Evolutionary conservation across 2,797 vertebrate species (phyloP).

Genomic region (Eulemur mongoz): DNA sequence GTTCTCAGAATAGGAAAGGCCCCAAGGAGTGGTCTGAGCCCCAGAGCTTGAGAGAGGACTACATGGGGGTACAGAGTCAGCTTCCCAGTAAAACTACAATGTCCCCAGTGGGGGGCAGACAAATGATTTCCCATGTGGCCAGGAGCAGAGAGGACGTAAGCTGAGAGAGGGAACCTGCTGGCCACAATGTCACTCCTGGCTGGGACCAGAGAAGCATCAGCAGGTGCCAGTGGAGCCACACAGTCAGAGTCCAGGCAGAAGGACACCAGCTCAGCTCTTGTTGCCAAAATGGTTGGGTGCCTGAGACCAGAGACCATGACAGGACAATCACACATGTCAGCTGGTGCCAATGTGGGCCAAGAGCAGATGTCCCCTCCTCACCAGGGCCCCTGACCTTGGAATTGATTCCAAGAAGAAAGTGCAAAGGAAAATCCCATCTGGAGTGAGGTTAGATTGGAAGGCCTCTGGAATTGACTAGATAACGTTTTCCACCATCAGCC

Average conservation of each 20-base stretch:
- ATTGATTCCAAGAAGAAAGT: neutral
- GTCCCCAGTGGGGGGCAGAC: neutral
- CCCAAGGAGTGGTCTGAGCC: no score
- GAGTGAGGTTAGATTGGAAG: neutral
- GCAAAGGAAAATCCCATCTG: neutral
- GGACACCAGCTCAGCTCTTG: no score
- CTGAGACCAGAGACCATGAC: neutral
- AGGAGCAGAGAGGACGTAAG: neutral
- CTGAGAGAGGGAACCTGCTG: accelerated
- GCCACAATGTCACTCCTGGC: accelerated
- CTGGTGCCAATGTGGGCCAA: neutral
- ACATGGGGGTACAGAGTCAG: no score
- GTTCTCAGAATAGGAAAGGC: neutral
- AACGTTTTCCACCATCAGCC: neutral
- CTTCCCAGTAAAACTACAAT: neutral
- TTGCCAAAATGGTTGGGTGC: accelerated
- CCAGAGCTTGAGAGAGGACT: no score
- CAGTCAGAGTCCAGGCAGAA: neutral
- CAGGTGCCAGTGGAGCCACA: neutral
- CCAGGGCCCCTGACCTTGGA: neutral
- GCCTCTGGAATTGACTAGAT: no score
- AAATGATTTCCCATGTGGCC: neutral
- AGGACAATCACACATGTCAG: accelerated
- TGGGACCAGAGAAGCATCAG: neutral
- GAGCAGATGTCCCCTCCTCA: neutral